phyloP scores from a whole-genome alignment of 2,113 vertebrate species.

The Channa argus region DNA sequence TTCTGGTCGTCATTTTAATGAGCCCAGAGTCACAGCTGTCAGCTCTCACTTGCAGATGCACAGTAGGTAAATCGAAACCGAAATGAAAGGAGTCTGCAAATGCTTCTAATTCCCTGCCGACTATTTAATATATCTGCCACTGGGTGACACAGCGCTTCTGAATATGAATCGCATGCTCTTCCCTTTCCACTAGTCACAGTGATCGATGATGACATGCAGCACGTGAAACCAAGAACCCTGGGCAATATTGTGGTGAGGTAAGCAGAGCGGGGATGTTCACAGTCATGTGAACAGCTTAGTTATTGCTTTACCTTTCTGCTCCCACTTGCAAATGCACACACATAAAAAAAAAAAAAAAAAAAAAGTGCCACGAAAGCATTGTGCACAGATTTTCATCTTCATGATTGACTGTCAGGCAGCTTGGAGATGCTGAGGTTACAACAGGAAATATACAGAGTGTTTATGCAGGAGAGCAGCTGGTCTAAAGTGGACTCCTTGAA shows the following conservation, averaged over 20 bases:
- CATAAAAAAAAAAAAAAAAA: not conserved
- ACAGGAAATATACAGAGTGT: not conserved
- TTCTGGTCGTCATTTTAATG: too few species aligned
- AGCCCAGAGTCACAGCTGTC: not conserved
- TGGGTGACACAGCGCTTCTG: constrained; percentile 2
- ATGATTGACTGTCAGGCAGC: not conserved
- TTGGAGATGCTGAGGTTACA: not conserved
- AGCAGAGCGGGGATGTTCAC: constrained; percentile 60
- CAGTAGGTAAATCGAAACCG: not conserved
- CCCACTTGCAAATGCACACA: not conserved
- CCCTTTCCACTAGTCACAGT: constrained; percentile 86
- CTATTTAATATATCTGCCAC: constrained; percentile 7
- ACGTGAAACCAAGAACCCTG: constrained; percentile 86
- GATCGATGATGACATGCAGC: constrained; percentile 90
- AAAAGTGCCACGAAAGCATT: not conserved
- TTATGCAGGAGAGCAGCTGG: not conserved
- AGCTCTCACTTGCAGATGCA: not conserved
- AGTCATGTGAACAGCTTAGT: not conserved
- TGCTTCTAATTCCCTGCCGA: constrained; percentile 17
- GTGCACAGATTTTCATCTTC: not conserved
- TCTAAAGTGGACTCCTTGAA: constrained; percentile 10
- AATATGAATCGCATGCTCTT: constrained; percentile 25
- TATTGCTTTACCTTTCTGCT: constrained; percentile 1
- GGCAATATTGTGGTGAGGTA: constrained; percentile 98
- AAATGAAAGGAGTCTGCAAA: not conserved